A percentile compares a stretch with the other conserved stretches of the same genome.
These are phyloP conservation scores for Cabera pusaria DNA, from an alignment of 2,888 invertebrate genomes.

Conservation along the genomic window DNA sequence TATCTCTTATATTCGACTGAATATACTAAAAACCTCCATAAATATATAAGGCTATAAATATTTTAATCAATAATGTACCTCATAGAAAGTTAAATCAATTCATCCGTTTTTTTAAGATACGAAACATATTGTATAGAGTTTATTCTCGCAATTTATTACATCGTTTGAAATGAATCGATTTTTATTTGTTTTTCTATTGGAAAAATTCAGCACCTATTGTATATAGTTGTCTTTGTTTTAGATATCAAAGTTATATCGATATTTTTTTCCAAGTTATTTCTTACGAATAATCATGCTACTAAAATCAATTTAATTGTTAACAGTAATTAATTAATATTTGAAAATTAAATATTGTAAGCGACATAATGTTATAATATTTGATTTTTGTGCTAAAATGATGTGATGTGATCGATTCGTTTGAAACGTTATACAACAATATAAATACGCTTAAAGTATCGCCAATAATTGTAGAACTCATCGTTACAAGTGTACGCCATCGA, in stretches of 20 bases:
- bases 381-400: no score
- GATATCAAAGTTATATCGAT: no score
- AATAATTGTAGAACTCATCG: slow-evolving; percentile 27
- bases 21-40: slow-evolving; percentile 27
- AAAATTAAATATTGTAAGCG: no score
- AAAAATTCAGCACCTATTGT: no score
- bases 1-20: slow-evolving; percentile 35
- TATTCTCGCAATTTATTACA: slow-evolving; percentile 19
- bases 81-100: slow-evolving; percentile 27
- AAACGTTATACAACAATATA: slow-evolving; percentile 18
- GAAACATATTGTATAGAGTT: slow-evolving; percentile 22
- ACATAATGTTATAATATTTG: no score
- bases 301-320: no score
- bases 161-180: slow-evolving; percentile 17
- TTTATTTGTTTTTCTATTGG: not conserved
- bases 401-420: slow-evolving; percentile 21
- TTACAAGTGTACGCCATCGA: slow-evolving; percentile 34
- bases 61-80: slow-evolving; percentile 30
- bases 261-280: no score
- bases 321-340: no score
- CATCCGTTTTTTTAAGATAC: slow-evolving; percentile 24
- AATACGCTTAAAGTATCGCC: slow-evolving; percentile 35
- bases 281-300: no score
- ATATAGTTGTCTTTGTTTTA: no score
- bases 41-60: slow-evolving; percentile 22